Evolutionary conservation across 2,113 vertebrate species (phyloP).

Genomic region (Myanophis thanlyinensis): DNA sequence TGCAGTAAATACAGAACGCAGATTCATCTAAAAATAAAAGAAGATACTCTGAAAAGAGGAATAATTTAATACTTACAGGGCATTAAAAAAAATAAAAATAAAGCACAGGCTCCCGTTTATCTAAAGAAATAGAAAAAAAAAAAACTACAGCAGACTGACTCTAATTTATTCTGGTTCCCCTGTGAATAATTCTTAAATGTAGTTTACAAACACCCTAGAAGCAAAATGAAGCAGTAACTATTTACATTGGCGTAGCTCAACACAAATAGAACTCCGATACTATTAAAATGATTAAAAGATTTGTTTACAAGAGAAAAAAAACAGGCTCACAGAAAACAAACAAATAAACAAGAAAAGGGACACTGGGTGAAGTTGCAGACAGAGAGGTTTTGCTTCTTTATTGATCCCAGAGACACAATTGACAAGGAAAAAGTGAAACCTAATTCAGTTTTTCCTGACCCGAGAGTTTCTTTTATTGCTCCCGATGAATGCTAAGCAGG

Average conservation of each 20-base stretch:
- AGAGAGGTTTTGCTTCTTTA: background rate
- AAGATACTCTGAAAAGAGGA: conserved; percentile 73
- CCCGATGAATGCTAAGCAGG: background rate
- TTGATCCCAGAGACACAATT: background rate
- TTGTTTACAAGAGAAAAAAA: background rate
- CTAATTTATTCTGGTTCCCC: conserved; percentile 21
- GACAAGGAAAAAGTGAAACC: background rate
- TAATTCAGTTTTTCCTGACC: background rate
- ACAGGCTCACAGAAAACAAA: background rate
- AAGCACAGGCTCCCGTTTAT: conserved; percentile 40
- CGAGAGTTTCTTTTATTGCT: background rate
- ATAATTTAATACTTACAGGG: conserved; percentile 51
- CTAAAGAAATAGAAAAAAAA: conserved; percentile 25
- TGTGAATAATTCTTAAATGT: background rate
- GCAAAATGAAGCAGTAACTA: background rate
- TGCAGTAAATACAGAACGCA: conserved; percentile 95
- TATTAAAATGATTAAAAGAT: background rate
- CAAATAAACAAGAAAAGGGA: background rate
- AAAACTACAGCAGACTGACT: background rate
- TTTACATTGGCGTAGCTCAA: background rate
- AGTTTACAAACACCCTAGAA: background rate
- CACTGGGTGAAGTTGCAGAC: background rate
- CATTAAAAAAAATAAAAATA: conserved; percentile 11
- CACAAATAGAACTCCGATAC: background rate
- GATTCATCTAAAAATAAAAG: conserved; percentile 93